Conservation (phyloP, 2,113 vertebrate species). For the Alligator mississippiensis region DNA sequence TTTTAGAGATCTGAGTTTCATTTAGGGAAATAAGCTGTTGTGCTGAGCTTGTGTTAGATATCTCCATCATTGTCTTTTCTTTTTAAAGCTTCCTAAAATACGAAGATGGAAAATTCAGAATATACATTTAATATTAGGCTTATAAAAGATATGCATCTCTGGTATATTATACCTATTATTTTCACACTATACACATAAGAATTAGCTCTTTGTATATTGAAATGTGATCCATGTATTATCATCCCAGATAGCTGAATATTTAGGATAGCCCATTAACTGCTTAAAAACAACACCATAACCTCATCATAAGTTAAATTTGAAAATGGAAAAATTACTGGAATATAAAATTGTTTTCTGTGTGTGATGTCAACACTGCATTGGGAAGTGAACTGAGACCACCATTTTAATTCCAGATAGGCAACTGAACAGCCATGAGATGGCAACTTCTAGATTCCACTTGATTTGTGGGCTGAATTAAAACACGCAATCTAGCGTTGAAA, state of each 20-base stretch:
- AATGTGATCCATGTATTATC: not conserved
- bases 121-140: fast-evolving
- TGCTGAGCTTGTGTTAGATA: not conserved
- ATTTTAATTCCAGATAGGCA: not conserved
- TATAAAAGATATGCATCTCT: no score
- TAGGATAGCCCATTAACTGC: fast-evolving
- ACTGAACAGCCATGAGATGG: not conserved
- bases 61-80: not conserved
- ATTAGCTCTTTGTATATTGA: not conserved
- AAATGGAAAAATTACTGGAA: not conserved
- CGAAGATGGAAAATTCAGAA: not conserved
- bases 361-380: not conserved
- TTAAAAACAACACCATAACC: not conserved
- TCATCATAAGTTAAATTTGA: not conserved
- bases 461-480: not conserved
- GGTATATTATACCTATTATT: not conserved
- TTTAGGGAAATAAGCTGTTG: not conserved
- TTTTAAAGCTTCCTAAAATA: not conserved
- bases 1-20: not conserved
- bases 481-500: not conserved
- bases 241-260: not conserved
- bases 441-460: not conserved
- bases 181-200: not conserved
- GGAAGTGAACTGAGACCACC: not conserved
- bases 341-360: not conserved